phyloP scores from a whole-genome alignment of 2,113 vertebrate species.

The Ceratotherium simum region DNA sequence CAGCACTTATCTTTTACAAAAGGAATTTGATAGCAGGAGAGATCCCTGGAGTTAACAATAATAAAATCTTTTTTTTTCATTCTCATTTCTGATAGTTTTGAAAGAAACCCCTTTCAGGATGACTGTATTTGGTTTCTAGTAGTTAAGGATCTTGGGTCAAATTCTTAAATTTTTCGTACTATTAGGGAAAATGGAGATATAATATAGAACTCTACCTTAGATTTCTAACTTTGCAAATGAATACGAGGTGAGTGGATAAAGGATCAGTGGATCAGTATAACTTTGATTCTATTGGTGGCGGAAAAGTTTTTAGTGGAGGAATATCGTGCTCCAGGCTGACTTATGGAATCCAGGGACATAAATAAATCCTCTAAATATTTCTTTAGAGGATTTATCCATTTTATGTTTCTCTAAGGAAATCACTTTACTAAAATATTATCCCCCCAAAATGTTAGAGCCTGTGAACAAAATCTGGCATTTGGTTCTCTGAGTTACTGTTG shows the following conservation, averaged over 20 bases:
- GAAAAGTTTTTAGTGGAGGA: background rate
- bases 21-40: background rate
- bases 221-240: background rate
- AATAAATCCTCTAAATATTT: background rate
- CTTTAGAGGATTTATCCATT: background rate
- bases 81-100: background rate
- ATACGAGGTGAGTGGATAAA: background rate
- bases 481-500: background rate
- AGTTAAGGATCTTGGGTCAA: background rate
- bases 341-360: background rate
- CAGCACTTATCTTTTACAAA: conserved; percentile 1
- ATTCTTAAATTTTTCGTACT: background rate
- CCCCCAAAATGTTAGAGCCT: background rate
- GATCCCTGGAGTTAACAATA: background rate
- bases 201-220: background rate
- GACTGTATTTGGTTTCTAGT: background rate
- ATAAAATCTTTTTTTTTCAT: background rate
- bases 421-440: background rate
- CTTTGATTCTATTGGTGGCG: background rate
- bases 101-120: background rate
- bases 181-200: background rate
- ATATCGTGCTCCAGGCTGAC: background rate
- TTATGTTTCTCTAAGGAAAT: background rate
- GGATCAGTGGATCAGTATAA: background rate
- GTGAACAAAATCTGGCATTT: background rate